A percentile compares a stretch with the other conserved stretches of the same genome.
Evolutionary conservation across 2,888 invertebrate species (phyloP).

Genomic region (Tipula lateralis): DNA sequence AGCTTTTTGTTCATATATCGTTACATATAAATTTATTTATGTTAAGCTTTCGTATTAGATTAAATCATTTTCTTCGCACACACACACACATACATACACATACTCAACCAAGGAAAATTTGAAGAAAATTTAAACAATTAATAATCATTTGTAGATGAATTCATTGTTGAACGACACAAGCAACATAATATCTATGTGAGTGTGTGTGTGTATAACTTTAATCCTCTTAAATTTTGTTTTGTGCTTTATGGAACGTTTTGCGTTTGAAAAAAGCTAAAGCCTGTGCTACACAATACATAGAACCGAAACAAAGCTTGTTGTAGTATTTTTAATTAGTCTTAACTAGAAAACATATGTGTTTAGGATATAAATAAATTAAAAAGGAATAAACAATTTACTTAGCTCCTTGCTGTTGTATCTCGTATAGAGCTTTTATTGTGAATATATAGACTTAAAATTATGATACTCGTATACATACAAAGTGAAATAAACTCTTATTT

Average conservation of each 20-base stretch:
- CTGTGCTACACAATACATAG: not conserved
- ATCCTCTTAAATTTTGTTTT: not conserved
- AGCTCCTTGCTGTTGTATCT: not conserved
- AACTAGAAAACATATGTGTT: not conserved
- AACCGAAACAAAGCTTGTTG: not conserved
- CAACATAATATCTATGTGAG: no score
- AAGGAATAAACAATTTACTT: not conserved
- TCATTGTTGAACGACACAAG: not conserved
- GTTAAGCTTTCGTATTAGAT: not conserved
- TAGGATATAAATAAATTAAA: slow-evolving; percentile 24
- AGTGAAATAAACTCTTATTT: no score
- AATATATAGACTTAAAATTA: no score
- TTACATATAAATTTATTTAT: not conserved
- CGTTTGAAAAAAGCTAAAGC: not conserved
- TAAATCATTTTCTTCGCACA: not conserved
- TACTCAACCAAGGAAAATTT: not conserved
- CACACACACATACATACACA: not conserved
- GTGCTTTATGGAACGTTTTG: not conserved
- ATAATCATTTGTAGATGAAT: not conserved
- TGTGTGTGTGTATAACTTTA: not conserved
- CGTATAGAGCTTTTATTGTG: no score
- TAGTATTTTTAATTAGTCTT: not conserved
- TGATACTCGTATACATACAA: no score
- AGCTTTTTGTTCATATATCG: not conserved
- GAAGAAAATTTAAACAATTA: slow-evolving; percentile 24